A percentile compares a stretch with the other conserved stretches of the same genome.
Conservation (phyloP, 2,113 vertebrate genomes). For the Glaucidium brasilianum region DNA sequence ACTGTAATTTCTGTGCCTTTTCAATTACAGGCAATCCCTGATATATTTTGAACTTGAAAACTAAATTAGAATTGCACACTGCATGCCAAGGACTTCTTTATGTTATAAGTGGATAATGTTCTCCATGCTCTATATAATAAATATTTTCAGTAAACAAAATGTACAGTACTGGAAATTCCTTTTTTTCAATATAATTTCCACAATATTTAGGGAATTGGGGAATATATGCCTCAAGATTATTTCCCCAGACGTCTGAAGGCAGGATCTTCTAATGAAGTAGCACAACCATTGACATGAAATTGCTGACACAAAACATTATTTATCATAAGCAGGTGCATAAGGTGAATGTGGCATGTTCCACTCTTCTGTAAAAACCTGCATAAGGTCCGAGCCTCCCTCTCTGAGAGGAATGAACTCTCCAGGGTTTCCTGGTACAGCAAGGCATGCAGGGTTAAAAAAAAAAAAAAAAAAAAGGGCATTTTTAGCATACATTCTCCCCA, state of each 20-base stretch:
- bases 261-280: background rate
- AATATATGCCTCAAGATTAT: background rate
- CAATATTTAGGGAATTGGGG: background rate
- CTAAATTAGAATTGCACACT: background rate
- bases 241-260: background rate
- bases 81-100: background rate
- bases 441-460: accelerated
- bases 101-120: background rate
- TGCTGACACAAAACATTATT: background rate
- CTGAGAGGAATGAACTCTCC: background rate
- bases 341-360: background rate
- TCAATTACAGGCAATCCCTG: background rate
- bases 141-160: background rate
- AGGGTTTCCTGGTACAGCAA: background rate
- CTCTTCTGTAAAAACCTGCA: background rate
- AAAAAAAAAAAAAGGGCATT: background rate
- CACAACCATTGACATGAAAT: background rate
- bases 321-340: background rate
- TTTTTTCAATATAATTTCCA: background rate
- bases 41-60: constrained; percentile 2
- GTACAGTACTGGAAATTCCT: background rate
- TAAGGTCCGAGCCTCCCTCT: background rate
- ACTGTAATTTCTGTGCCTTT: background rate
- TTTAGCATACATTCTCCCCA: background rate
- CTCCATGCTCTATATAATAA: background rate